Conservation (phyloP, 2,113 vertebrate genomes). For the Blennius ocellaris region DNA sequence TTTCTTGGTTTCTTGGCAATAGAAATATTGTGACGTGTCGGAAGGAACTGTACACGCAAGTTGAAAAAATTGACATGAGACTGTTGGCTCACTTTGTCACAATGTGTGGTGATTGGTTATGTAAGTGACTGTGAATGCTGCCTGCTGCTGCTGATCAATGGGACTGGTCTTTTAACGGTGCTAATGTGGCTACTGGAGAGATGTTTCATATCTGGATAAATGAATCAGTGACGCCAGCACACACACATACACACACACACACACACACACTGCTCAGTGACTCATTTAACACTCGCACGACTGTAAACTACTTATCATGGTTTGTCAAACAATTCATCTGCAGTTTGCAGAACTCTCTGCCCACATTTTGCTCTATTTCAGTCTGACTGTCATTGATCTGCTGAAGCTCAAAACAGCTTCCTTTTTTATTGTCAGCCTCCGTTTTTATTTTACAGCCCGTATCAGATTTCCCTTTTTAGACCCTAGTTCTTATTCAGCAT, state of each 20-base stretch:
- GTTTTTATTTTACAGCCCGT: conserved; percentile 16
- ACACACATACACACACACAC: conserved; percentile 27
- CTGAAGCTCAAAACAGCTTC: conserved; percentile 22
- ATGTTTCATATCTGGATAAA: conserved; percentile 65
- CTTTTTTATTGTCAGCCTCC: conserved; percentile 13
- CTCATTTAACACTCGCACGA: conserved; percentile 32
- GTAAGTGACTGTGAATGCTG: conserved; percentile 16
- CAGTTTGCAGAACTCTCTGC: conserved; percentile 14
- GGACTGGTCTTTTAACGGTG: conserved; percentile 41
- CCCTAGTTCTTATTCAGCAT: conserved; percentile 43
- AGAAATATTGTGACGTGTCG: neutral
- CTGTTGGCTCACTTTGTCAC: neutral
- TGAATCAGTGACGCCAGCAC: conserved; percentile 32
- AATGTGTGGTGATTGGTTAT: neutral
- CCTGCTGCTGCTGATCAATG: conserved; percentile 44
- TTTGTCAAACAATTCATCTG: conserved; percentile 26
- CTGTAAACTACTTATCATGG: conserved; percentile 39
- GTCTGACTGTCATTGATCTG: conserved; percentile 15
- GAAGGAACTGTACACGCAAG: conserved; percentile 3
- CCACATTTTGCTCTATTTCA: conserved; percentile 13
- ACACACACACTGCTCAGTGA: conserved; percentile 33
- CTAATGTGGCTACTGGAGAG: conserved; percentile 53
- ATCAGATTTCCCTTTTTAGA: conserved; percentile 35
- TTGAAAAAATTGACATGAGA: neutral
- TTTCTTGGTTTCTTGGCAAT: conserved; percentile 3